phyloP scores from a whole-genome alignment of 2,888 invertebrate species.

The Zelleria hepariella region DNA sequence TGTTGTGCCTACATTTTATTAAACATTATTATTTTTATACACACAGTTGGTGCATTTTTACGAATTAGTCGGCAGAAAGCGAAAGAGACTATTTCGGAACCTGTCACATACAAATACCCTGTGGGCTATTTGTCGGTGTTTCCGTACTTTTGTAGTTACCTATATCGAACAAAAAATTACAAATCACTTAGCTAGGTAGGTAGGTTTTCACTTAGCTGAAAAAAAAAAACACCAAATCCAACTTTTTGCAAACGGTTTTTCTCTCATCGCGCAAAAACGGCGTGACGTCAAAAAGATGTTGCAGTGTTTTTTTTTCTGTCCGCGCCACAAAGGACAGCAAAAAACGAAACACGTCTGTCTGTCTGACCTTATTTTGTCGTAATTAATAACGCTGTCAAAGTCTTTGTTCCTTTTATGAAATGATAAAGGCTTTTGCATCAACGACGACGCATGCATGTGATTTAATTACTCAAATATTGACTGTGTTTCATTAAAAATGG shows the following conservation, averaged over 20 bases:
- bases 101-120: no score
- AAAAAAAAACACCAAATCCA: neutral
- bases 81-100: no score
- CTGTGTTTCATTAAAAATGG: neutral
- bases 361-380: neutral
- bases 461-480: neutral
- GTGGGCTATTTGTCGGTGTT: no score
- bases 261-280: neutral
- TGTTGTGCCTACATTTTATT: no score
- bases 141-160: no score
- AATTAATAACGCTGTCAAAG: neutral
- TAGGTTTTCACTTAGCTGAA: no score
- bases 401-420: neutral
- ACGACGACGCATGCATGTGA: neutral
- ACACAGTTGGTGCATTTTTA: no score
- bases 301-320: neutral
- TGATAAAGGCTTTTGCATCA: neutral
- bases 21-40: no score
- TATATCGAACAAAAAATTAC: no score
- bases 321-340: neutral
- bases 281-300: neutral
- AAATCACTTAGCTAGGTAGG: no score
- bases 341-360: neutral
- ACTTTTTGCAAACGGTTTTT: neutral
- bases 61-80: no score